Evolutionary conservation across 2,797 vertebrate genomes (phyloP), one percentile per base, ranked within the genome.

Genomic region (Macropodus opercularis): DNA sequence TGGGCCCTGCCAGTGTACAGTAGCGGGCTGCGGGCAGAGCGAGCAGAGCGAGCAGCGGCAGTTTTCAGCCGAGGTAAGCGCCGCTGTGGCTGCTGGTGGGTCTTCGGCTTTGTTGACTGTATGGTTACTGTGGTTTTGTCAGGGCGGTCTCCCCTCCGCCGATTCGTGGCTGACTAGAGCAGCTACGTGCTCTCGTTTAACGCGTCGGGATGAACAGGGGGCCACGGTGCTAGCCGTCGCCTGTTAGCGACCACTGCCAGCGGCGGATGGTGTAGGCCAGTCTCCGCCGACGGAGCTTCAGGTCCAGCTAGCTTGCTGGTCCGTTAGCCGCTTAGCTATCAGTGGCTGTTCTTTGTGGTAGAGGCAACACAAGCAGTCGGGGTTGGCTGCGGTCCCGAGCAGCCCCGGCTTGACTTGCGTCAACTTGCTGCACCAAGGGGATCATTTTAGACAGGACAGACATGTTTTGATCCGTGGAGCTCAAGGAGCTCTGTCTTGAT

Each of bases 1-100:
- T 64, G 75, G 91, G 89, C 89, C 90, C 89, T 83, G 77, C 66
- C 81, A 68, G 79, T 44, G 56, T 56, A 29, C 67, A 84, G 83
- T 38, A 70, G 69, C 62, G 52, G 64, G 63, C 75, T 78, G 85
- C 60, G 31, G 78, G 65, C 72, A 57, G 72, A 75, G 61, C 69
- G 67, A 75, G n/a, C n/a, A 48, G 38, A 46, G 38, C 17, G 19
- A 51, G 26, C 58, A 42, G 56, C 48, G 53, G 36, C 41, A 39
- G 57, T 9, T 36, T 56, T n/a, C 31, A 64, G 52, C 58, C 42
- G 67, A 81, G 80, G 86, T 85, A 71, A 85, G 86, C 43, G 2
- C 59, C 21, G 0, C 35, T 8, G 40, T 34, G 55, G 1, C 19
- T 52, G 42, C 19, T 58, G 22, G 38, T 63, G 67, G 13, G 24